These are phyloP conservation scores for Chromis chromis DNA, from an alignment of 2,797 vertebrate genomes.

Conservation along the genomic window DNA sequence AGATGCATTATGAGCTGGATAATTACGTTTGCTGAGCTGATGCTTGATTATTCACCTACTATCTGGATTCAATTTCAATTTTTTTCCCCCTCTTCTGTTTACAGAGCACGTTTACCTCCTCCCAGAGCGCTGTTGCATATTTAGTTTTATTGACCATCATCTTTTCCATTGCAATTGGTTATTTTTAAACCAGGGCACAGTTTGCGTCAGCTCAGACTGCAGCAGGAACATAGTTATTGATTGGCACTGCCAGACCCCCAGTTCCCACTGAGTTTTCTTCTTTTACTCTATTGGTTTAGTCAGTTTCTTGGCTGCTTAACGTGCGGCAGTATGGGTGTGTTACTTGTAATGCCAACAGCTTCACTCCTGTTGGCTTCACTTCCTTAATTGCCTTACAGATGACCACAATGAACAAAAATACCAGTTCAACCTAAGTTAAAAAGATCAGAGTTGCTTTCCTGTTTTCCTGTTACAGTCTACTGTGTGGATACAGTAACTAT, in stretches of 20 bases:
- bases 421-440: conserved; percentile 9
- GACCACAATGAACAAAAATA: conserved; percentile 32
- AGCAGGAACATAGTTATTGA: conserved; percentile 51
- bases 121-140: conserved; percentile 48
- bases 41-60: conserved; percentile 53
- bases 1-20: conserved; percentile 20
- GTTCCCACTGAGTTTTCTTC: conserved; percentile 35
- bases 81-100: conserved; percentile 24
- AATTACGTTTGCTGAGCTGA: conserved; percentile 58
- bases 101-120: conserved; percentile 47
- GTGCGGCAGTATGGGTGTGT: conserved; percentile 12
- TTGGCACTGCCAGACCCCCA: conserved; percentile 34
- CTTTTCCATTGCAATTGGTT: conserved; percentile 63
- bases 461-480: not conserved
- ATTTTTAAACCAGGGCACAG: conserved; percentile 57
- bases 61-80: conserved; percentile 29
- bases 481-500: conserved; percentile 10
- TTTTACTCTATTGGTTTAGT: conserved; percentile 44
- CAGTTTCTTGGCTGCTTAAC: conserved; percentile 49
- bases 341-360: conserved; percentile 41
- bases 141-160: conserved; percentile 53
- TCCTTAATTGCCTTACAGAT: conserved; percentile 33
- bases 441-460: conserved; percentile 17
- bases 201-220: conserved; percentile 39
- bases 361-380: conserved; percentile 35